phyloP scores from a whole-genome alignment of 2,113 vertebrate genomes.

The Sinocyclocheilus grahami region DNA sequence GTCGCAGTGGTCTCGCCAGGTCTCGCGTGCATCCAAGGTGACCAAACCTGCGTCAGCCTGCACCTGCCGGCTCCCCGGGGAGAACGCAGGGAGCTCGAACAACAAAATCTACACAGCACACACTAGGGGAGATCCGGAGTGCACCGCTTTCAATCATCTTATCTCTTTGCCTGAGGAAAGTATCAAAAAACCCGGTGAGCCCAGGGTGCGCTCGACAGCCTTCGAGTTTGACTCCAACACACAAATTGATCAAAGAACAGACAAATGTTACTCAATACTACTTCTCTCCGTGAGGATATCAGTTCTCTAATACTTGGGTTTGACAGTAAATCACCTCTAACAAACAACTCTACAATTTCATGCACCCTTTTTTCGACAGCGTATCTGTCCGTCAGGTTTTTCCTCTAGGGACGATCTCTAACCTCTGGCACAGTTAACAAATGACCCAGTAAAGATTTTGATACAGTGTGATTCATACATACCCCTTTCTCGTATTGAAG shows the following conservation, averaged over 20 bases:
- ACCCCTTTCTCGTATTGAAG: not conserved
- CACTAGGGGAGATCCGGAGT: slow-evolving; percentile 66
- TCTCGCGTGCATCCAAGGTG: slow-evolving; percentile 73
- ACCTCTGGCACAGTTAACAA: slow-evolving; percentile 13
- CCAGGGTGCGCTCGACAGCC: slow-evolving; percentile 27
- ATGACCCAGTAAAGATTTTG: not conserved
- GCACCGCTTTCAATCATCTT: slow-evolving; percentile 70
- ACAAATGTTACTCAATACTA: slow-evolving; percentile 47
- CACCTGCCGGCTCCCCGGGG: slow-evolving; percentile 72
- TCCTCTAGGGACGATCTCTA: slow-evolving; percentile 22
- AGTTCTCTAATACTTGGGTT: slow-evolving; percentile 25
- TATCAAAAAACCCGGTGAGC: slow-evolving; percentile 42
- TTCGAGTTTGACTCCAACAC: slow-evolving; percentile 46
- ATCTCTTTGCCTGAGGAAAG: slow-evolving; percentile 55
- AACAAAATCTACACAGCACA: slow-evolving; percentile 64
- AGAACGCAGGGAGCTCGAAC: slow-evolving; percentile 63
- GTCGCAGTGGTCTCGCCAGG: slow-evolving; percentile 61
- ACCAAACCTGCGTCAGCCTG: slow-evolving; percentile 74
- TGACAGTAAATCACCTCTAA: slow-evolving; percentile 54
- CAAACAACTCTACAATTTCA: slow-evolving; percentile 47
- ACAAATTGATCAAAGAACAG: slow-evolving; percentile 50
- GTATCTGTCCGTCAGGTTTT: slow-evolving; percentile 42
- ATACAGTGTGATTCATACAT: not conserved
- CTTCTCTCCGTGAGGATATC: slow-evolving; percentile 31
- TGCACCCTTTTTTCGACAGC: slow-evolving; percentile 31